Percentiles rank a stretch among this genome's conserved stretches.
These are phyloP conservation scores for Dreissena polymorpha DNA, from an alignment of 1,140 invertebrate genomes.

Conservation along the genomic window DNA sequence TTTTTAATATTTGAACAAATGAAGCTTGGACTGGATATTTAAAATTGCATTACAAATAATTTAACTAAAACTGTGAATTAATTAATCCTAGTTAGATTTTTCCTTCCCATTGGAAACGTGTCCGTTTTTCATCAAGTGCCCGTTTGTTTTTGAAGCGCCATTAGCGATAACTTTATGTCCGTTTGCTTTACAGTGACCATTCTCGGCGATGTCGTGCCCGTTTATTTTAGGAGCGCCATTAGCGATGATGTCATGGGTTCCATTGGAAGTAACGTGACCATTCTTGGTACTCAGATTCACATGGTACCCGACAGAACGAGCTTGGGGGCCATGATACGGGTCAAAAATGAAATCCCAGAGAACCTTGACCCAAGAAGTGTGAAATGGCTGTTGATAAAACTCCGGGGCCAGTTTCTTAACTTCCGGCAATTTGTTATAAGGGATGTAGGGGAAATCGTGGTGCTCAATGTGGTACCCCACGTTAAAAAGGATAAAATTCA, in stretches of 20 bases:
- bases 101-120: neutral
- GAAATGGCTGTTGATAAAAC: slow-evolving; percentile 96
- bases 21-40: too few relatives aligned
- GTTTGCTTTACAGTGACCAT: neutral
- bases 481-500: slow-evolving; percentile 98
- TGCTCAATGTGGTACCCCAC: slow-evolving; percentile 88
- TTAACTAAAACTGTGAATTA: too few relatives aligned
- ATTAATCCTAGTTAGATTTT: too few relatives aligned
- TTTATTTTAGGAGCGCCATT: slow-evolving; percentile 11
- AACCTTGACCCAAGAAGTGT: slow-evolving; percentile 92
- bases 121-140: neutral
- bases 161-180: neutral
- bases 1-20: too few relatives aligned
- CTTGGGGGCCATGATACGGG: slow-evolving; percentile 74
- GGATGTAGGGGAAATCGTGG: slow-evolving; percentile 78
- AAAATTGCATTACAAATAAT: too few relatives aligned
- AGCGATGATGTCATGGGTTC: neutral
- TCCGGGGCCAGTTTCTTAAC: slow-evolving; percentile 93
- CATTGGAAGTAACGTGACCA: neutral
- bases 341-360: slow-evolving; percentile 78
- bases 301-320: slow-evolving; percentile 56
- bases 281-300: neutral
- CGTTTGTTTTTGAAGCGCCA: neutral
- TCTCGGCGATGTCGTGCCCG: neutral
- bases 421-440: slow-evolving; percentile 73